A percentile compares a stretch with the other conserved stretches of the same genome.
Conservation (phyloP, 2,113 vertebrate genomes). For the Protobothrops mucrosquamatus region DNA sequence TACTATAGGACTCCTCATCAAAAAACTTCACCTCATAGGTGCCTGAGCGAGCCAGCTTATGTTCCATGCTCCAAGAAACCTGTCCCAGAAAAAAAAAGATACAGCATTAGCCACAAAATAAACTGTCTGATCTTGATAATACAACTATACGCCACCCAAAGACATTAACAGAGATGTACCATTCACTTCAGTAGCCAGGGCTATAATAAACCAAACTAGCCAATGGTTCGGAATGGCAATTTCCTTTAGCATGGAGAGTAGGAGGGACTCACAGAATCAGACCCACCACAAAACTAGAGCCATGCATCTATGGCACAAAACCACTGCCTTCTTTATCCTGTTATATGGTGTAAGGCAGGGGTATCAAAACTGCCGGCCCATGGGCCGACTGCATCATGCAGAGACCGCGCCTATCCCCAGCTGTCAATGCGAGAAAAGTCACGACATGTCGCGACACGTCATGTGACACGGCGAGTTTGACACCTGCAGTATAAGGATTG, state of each 20-base stretch:
- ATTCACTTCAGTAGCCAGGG: constrained; percentile 39
- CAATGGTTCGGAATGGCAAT: constrained; percentile 47
- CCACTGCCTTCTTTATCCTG: no score
- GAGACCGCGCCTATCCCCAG: no score
- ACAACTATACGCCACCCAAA: background rate
- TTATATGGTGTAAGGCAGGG: background rate
- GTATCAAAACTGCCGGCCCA: no score
- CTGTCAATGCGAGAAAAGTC: no score
- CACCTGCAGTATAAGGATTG: background rate
- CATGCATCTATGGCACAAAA: background rate
- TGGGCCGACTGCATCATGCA: no score
- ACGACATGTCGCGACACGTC: no score
- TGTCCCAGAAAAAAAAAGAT: constrained; percentile 36
- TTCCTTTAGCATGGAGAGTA: constrained; percentile 40
- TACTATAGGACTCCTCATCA: constrained; percentile 85
- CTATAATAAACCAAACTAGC: constrained; percentile 1
- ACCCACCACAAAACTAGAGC: constrained; percentile 33
- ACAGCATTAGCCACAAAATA: background rate
- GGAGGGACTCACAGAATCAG: background rate
- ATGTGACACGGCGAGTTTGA: no score
- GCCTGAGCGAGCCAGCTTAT: constrained; percentile 83
- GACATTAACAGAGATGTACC: constrained; percentile 7
- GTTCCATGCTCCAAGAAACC: constrained; percentile 91
- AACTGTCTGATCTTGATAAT: background rate
- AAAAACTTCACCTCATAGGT: constrained; percentile 91